Evolutionary conservation across 2,113 vertebrate species (phyloP).

Genomic region (Acanthisitta chloris): DNA sequence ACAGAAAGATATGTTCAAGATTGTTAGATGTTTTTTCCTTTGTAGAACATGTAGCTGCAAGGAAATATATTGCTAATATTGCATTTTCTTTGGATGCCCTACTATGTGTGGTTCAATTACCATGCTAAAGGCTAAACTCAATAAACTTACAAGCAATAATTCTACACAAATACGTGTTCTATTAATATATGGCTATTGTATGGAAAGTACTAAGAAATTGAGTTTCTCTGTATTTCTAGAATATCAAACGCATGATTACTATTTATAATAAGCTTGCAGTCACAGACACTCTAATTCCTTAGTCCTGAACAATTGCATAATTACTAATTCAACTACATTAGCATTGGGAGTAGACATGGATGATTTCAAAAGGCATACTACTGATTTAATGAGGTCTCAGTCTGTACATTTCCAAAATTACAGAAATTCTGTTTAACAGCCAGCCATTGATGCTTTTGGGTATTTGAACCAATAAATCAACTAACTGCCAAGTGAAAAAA

Average conservation of each 20-base stretch:
- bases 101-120: not conserved
- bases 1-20: not conserved
- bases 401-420: constrained; percentile 26
- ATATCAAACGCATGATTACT: constrained; percentile 19
- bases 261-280: constrained; percentile 19
- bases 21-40: not conserved
- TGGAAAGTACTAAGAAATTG: not conserved
- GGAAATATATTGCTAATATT: not conserved
- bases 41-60: not conserved
- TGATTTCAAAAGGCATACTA: constrained; percentile 34
- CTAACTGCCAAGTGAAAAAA: not conserved
- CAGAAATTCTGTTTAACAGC: not conserved
- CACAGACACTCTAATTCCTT: constrained; percentile 7
- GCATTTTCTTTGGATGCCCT: not conserved
- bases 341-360: not conserved
- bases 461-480: constrained; percentile 20
- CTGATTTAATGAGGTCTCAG: constrained; percentile 17
- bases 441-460: not conserved
- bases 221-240: constrained; percentile 2
- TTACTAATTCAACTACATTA: constrained; percentile 21
- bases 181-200: not conserved
- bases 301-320: constrained; percentile 7
- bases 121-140: constrained; percentile 21
- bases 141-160: constrained; percentile 32
- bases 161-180: constrained; percentile 28